Conservation (phyloP, 2,113 vertebrate genomes). For the Triplophysa siluroides region DNA sequence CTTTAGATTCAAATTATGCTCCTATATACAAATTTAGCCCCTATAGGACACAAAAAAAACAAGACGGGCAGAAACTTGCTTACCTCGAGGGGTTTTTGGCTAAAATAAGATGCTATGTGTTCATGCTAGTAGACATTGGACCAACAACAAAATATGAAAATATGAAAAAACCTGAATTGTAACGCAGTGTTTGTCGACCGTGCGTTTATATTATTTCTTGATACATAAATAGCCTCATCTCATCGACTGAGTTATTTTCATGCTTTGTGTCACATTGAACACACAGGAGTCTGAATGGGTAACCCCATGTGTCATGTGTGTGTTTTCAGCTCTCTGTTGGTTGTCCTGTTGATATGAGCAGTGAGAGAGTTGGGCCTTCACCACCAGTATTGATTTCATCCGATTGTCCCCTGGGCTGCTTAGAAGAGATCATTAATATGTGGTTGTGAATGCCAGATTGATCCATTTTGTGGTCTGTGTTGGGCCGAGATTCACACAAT, state of each 20-base stretch:
- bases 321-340: slow-evolving; percentile 15
- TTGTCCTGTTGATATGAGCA: background rate
- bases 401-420: slow-evolving; percentile 54
- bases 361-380: slow-evolving; percentile 42
- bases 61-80: too few species aligned
- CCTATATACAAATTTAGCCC: too few species aligned
- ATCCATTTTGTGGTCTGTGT: slow-evolving; percentile 40
- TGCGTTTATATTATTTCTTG: background rate
- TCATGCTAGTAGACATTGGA: too few species aligned
- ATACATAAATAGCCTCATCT: background rate
- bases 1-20: too few species aligned
- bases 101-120: too few species aligned
- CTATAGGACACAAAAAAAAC: too few species aligned
- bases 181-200: background rate
- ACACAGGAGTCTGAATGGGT: background rate
- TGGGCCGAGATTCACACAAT: background rate
- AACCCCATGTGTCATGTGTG: background rate
- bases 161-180: background rate
- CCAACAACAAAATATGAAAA: too few species aligned
- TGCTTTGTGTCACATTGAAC: background rate
- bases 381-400: slow-evolving; percentile 67
- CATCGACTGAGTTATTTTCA: background rate
- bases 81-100: too few species aligned
- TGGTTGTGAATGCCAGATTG: slow-evolving; percentile 32
- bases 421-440: slow-evolving; percentile 12